Conservation (phyloP, 2,888 invertebrate genomes). For the Cepaea hortensis region DNA sequence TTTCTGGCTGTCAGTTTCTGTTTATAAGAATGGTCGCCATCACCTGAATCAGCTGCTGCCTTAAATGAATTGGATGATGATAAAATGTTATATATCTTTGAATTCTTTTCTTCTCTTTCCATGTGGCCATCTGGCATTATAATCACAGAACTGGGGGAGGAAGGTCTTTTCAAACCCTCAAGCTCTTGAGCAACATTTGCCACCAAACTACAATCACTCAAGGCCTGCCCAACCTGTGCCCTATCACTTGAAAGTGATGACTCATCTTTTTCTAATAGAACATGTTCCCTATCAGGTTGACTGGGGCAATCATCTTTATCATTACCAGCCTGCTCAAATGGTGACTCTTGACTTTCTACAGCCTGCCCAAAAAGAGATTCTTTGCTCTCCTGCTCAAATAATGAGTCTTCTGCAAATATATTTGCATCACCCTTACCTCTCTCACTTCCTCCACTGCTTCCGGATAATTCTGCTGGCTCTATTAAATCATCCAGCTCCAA, state of each 20-base stretch:
- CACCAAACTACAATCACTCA: background rate
- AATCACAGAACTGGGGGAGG: background rate
- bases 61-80: slow-evolving; percentile 15
- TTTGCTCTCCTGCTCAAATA: background rate
- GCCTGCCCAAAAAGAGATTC: background rate
- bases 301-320: background rate
- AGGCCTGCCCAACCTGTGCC: background rate
- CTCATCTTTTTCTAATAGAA: background rate
- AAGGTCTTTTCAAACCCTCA: background rate
- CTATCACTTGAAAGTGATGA: background rate
- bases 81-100: slow-evolving; percentile 16
- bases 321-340: background rate
- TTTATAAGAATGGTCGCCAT: background rate
- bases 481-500: slow-evolving; percentile 47
- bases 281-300: background rate
- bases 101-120: background rate
- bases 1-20: slow-evolving; percentile 48
- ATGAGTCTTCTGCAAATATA: background rate
- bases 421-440: slow-evolving; percentile 6
- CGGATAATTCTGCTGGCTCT: slow-evolving; percentile 32
- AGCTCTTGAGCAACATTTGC: background rate
- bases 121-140: background rate
- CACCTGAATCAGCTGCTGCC: slow-evolving; percentile 1
- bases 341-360: background rate
- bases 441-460: slow-evolving; percentile 21